A percentile compares a stretch with the other conserved stretches of the same genome.
phyloP scores from a whole-genome alignment of 2,888 invertebrate species.

The Heteromyza rotundicornis region DNA sequence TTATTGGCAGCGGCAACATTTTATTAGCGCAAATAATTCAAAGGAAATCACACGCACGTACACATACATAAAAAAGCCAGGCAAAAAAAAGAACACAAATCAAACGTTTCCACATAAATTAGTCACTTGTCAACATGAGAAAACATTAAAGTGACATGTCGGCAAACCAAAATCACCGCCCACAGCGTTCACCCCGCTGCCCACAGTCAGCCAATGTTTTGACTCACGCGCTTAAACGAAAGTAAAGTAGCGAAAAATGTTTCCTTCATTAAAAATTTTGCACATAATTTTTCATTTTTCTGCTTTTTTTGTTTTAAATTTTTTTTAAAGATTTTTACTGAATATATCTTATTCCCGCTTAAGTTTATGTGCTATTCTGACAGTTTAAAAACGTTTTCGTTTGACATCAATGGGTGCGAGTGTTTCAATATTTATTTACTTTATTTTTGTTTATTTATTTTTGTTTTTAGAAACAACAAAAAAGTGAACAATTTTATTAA shows the following conservation, averaged over 20 bases:
- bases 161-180: background rate
- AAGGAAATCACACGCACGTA: background rate
- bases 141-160: conserved; percentile 20
- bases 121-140: conserved; percentile 38
- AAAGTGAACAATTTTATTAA: no score
- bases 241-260: background rate
- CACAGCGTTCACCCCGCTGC: background rate
- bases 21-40: background rate
- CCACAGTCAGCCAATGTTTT: background rate
- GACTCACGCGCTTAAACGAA: background rate
- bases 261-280: background rate
- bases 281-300: conserved; percentile 6
- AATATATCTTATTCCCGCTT: no score
- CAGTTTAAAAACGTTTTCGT: no score
- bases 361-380: no score
- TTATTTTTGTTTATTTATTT: conserved; percentile 1
- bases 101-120: conserved; percentile 40
- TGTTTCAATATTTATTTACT: background rate
- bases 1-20: background rate
- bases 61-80: conserved; percentile 16
- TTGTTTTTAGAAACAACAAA: background rate
- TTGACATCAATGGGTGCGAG: no score
- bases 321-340: no score
- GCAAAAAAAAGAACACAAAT: conserved; percentile 34
- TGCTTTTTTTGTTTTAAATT: background rate